phyloP scores from a whole-genome alignment of 2,113 vertebrate genomes.

The Meleagris gallopavo region DNA sequence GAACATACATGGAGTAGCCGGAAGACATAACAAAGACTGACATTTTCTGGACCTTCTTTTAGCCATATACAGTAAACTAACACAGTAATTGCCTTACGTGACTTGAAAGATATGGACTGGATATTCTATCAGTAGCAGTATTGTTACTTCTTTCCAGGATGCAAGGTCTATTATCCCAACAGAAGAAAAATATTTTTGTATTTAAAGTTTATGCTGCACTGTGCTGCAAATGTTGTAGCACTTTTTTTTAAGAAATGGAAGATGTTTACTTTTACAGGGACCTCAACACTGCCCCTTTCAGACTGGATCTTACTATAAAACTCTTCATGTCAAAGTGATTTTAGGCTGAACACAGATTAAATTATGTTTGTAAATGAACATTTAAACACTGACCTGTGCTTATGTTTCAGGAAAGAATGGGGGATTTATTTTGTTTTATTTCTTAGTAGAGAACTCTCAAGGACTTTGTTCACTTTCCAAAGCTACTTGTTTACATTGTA shows the following conservation, averaged over 20 bases:
- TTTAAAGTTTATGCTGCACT: constrained; percentile 94
- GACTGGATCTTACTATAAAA: constrained; percentile 91
- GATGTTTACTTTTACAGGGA: constrained; percentile 91
- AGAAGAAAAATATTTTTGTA: constrained; percentile 97
- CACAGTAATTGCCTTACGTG: constrained; percentile 97
- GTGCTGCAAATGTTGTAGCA: constrained; percentile 84
- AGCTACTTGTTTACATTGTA: constrained; percentile 98
- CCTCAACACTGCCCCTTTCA: constrained; percentile 92
- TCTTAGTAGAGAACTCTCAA: constrained; percentile 84
- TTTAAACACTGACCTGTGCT: constrained; percentile 81
- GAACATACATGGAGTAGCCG: constrained; percentile 96
- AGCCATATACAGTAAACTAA: constrained; percentile 92
- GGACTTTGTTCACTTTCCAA: constrained; percentile 93
- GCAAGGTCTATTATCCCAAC: constrained; percentile 86
- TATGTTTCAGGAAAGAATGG: constrained; percentile 81
- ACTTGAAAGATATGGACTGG: constrained; percentile 90
- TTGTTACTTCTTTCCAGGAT: constrained; percentile 88
- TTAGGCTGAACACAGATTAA: constrained; percentile 87
- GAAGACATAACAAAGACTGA: constrained; percentile 92
- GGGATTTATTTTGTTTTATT: constrained; percentile 76
- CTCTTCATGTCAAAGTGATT: constrained; percentile 81
- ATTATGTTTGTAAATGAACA: constrained; percentile 82
- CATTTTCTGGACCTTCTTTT: constrained; percentile 79
- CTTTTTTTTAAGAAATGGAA: constrained; percentile 89
- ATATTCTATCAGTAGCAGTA: constrained; percentile 85